Evolutionary conservation across 2,797 vertebrate genomes (phyloP).

Genomic region (Spondyliosoma cantharus): DNA sequence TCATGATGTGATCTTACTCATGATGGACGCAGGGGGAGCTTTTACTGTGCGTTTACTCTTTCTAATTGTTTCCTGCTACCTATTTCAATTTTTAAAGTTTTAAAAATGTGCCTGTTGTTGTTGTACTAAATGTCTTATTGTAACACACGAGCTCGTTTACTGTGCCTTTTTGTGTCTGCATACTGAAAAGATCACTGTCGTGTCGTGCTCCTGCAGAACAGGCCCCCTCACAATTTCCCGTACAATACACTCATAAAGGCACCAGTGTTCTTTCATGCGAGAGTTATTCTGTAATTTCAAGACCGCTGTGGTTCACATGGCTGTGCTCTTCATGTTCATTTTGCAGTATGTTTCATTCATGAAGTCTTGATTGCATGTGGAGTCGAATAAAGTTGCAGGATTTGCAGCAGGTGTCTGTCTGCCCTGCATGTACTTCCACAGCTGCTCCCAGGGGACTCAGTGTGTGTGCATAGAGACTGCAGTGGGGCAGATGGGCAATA

Average conservation of each 20-base stretch:
- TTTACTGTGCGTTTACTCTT: neutral
- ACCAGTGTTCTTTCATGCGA: constrained; percentile 54
- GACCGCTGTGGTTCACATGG: constrained; percentile 17
- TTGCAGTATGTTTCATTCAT: constrained; percentile 33
- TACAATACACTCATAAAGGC: constrained; percentile 57
- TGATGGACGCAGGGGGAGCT: neutral
- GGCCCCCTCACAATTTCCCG: constrained; percentile 57
- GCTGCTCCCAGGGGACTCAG: constrained; percentile 57
- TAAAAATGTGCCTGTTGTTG: neutral
- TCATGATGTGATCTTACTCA: constrained; percentile 38
- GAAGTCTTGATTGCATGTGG: constrained; percentile 23
- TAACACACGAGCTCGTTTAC: constrained; percentile 35
- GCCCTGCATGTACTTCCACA: constrained; percentile 38
- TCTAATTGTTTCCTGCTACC: constrained; percentile 15
- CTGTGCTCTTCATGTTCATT: constrained; percentile 12
- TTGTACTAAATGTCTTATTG: constrained; percentile 48
- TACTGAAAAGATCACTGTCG: constrained; percentile 64
- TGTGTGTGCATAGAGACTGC: constrained; percentile 46
- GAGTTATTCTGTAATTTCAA: constrained; percentile 51
- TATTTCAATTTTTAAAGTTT: neutral
- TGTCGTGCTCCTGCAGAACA: constrained; percentile 64
- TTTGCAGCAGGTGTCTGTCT: constrained; percentile 78
- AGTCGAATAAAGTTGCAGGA: constrained; percentile 17
- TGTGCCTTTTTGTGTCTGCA: constrained; percentile 48
- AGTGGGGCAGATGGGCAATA: constrained; percentile 78